Conservation (phyloP, 2,888 invertebrate genomes). For the Ceriagrion tenellum region DNA sequence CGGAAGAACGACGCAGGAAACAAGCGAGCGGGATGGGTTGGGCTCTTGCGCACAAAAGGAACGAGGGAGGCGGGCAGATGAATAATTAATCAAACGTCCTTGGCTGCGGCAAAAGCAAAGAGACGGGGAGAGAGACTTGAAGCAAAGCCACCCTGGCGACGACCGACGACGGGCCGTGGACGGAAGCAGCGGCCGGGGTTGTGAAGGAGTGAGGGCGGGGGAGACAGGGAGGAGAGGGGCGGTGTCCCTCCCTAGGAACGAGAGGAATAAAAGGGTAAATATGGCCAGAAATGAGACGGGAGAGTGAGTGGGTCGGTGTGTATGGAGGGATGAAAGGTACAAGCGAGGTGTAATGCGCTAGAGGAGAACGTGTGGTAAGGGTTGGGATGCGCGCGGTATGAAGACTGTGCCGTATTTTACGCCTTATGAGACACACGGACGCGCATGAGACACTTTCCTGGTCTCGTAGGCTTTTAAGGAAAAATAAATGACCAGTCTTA, state of each 20-base stretch:
- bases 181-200: not conserved
- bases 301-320: not conserved
- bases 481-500: too few species aligned
- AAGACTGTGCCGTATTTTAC: too few species aligned
- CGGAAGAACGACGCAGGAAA: not conserved
- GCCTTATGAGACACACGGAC: too few species aligned
- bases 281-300: not conserved
- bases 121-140: not conserved
- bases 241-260: not conserved
- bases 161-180: too few species aligned
- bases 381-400: not conserved
- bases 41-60: not conserved
- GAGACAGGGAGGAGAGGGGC: not conserved
- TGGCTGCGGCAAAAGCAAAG: constrained; percentile 51
- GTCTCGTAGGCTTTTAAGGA: too few species aligned
- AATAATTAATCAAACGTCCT: constrained; percentile 61
- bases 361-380: not conserved
- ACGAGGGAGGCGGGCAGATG: not conserved
- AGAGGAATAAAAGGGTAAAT: not conserved
- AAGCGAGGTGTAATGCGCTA: not conserved
- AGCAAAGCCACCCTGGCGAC: constrained; percentile 18
- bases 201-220: not conserved
- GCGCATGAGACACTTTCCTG: too few species aligned
- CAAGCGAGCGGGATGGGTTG: not conserved
- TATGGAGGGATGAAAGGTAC: not conserved